phyloP scores from a whole-genome alignment of 2,888 invertebrate genomes.

The Incurvaria masculella region DNA sequence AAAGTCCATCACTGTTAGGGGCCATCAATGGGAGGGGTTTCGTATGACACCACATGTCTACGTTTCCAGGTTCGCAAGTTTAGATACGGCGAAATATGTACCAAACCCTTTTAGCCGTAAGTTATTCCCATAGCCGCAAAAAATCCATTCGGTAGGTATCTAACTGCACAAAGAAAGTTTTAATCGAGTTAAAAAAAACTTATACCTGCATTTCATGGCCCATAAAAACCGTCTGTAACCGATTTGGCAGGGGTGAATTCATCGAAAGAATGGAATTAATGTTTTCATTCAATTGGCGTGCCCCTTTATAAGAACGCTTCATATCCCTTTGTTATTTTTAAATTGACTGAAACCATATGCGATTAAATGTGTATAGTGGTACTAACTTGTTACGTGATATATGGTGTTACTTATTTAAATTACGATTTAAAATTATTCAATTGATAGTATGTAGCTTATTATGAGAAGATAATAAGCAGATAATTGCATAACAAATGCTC shows the following conservation, averaged over 20 bases:
- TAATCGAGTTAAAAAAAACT: conserved; percentile 5
- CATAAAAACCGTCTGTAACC: conserved; percentile 34
- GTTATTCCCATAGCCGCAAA: background rate
- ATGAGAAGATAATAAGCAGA: no score
- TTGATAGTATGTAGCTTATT: no score
- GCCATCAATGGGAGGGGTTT: no score
- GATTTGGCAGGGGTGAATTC: conserved; percentile 3
- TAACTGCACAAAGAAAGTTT: background rate
- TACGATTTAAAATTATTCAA: no score
- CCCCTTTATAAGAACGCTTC: conserved; percentile 29
- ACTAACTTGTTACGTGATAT: no score
- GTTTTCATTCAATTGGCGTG: conserved; percentile 40
- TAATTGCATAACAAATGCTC: background rate
- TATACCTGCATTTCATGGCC: conserved; percentile 37
- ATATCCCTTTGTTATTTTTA: conserved; percentile 37
- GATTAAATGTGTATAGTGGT: conserved; percentile 18
- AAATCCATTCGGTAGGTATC: background rate
- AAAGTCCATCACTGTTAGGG: no score
- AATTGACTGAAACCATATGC: conserved; percentile 32
- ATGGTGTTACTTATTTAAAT: no score
- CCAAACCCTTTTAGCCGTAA: background rate
- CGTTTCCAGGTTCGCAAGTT: no score
- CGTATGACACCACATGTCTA: no score
- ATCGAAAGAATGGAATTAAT: conserved; percentile 27
- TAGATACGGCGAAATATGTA: no score